Evolutionary conservation across 2,888 invertebrate genomes (phyloP).

Genomic region (Hirtodrosophila alboralis): DNA sequence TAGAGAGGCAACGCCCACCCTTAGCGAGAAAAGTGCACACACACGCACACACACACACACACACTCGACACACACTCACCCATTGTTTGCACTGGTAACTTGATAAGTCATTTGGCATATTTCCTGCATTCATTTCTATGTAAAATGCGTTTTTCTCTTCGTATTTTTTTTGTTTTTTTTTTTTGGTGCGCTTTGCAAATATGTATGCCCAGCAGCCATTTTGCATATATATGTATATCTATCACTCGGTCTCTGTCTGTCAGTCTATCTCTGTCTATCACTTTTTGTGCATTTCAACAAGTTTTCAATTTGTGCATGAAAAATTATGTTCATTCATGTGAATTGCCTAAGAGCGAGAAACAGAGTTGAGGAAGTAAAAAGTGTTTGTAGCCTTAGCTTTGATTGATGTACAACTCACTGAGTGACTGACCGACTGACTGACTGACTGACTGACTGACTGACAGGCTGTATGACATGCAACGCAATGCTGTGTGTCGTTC

Average conservation of each 20-base stretch:
- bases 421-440: constrained; percentile 23
- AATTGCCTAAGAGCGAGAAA: background rate
- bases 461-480: constrained; percentile 11
- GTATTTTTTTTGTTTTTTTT: too few species aligned
- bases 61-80: constrained; percentile 23
- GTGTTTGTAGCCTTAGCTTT: constrained; percentile 1
- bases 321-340: constrained; percentile 3
- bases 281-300: constrained; percentile 7
- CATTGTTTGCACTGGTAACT: constrained; percentile 36
- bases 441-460: constrained; percentile 21
- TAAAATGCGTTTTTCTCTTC: too few species aligned
- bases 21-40: constrained; percentile 6
- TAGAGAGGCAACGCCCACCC: constrained; percentile 22
- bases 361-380: background rate
- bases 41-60: constrained; percentile 17
- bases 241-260: background rate
- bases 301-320: constrained; percentile 13
- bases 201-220: too few species aligned
- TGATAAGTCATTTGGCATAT: constrained; percentile 53
- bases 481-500: constrained; percentile 7
- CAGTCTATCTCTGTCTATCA: background rate
- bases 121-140: constrained; percentile 33
- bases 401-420: constrained; percentile 24
- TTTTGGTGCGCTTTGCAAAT: too few species aligned
- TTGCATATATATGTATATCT: too few species aligned